Percentiles rank a stretch among this genome's conserved stretches.
Conservation (phyloP, 2,797 vertebrate genomes). For the Phalanger gymnotis region DNA sequence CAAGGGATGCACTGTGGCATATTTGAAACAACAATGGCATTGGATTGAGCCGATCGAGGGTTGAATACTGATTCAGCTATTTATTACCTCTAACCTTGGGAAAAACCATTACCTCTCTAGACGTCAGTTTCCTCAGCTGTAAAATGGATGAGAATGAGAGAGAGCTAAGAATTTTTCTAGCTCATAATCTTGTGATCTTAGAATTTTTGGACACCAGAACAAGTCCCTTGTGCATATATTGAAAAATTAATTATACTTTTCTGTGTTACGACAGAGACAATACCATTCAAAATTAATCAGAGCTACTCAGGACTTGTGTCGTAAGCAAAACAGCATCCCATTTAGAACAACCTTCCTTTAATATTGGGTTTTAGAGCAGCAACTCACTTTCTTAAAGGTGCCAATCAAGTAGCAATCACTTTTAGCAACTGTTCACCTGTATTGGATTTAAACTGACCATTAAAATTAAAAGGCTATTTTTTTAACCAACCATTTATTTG, state of each 20-base stretch:
- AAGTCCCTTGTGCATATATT: not conserved
- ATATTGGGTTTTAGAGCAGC: not conserved
- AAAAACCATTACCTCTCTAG: not conserved
- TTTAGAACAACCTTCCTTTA: not conserved
- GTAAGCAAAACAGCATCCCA: not conserved
- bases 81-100: not conserved
- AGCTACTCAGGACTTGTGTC: not conserved
- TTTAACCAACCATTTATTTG: not conserved
- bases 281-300: not conserved
- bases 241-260: not conserved
- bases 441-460: slow-evolving; percentile 43
- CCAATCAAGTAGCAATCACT: slow-evolving; percentile 8
- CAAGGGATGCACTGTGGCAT: not conserved
- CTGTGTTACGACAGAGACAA: not conserved
- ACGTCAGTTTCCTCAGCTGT: not conserved
- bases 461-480: not conserved
- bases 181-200: not conserved
- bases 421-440: slow-evolving; percentile 2
- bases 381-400: slow-evolving; percentile 7
- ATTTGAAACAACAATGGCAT: not conserved
- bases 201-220: not conserved
- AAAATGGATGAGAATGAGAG: not conserved
- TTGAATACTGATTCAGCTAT: not conserved
- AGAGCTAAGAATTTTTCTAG: not conserved
- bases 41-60: not conserved